Evolutionary conservation across 2,888 invertebrate genomes (phyloP).

Genomic region (Idaea aversata): DNA sequence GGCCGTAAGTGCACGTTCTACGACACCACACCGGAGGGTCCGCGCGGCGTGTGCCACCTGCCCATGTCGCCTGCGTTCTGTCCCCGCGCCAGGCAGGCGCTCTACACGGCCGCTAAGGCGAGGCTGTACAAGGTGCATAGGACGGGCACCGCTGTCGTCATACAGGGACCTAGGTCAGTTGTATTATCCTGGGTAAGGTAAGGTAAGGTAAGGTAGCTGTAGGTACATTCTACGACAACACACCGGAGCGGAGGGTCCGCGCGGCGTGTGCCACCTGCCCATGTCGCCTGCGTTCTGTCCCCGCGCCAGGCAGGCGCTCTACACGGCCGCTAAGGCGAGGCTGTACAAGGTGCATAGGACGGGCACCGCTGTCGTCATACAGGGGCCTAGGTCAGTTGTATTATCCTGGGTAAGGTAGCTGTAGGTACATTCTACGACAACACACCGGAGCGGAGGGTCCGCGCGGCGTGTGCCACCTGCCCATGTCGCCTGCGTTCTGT

Average conservation of each 20-base stretch:
- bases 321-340: constrained; percentile 83
- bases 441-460: constrained; percentile 81
- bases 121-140: constrained; percentile 72
- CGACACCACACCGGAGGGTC: constrained; percentile 83
- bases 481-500: constrained; percentile 95
- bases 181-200: too few relatives aligned
- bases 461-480: constrained; percentile 93
- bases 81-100: constrained; percentile 83
- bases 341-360: constrained; percentile 67
- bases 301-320: constrained; percentile 84
- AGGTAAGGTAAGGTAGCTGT: too few relatives aligned
- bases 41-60: constrained; percentile 92
- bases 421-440: constrained; percentile 90
- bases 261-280: constrained; percentile 95
- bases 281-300: constrained; percentile 95
- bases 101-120: constrained; percentile 84
- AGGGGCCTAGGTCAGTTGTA: constrained; percentile 67
- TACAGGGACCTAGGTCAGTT: constrained; percentile 68
- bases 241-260: constrained; percentile 80
- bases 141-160: constrained; percentile 68
- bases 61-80: constrained; percentile 96
- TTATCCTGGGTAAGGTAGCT: too few relatives aligned
- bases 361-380: constrained; percentile 72
- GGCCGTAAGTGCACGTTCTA: constrained; percentile 88
- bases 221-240: constrained; percentile 92